Base-by-base conservation (phyloP, 2,113 vertebrate genomes). In the Cricetomys ansorgei region DNA sequence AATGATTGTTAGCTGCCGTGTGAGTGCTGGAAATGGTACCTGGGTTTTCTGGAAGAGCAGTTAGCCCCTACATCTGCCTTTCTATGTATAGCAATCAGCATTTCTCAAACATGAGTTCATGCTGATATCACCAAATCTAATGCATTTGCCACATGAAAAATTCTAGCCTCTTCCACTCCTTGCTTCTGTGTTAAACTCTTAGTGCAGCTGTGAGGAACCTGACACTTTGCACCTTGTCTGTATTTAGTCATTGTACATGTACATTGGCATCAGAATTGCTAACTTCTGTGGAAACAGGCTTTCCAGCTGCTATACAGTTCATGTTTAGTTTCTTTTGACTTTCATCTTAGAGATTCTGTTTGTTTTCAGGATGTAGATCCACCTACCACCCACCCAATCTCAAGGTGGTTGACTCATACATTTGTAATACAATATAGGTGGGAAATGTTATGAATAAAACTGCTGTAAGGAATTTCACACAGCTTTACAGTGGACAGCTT, bases 361-460 rank as follows among this genome's bases (percentile, higher is more conserved):
- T 37, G 55, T 62, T 92, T 89, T 59, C 83, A 64, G 12, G 10
- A 21, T 94, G 72, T 91, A 96, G 16, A 31, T 91, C 57, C 93
- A 45, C 23, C 31, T 76, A 62, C 19, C 72, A 50, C 40, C 23
- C 40, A 17, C 19, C 45, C 65, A 40, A 10, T 79, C 64, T 83
- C 12, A 69, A 73, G n/a, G 73, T 92, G 45, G 2, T 79, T 40
- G 45, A 88, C 90, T 94, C 8, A 27, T 91, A 40, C 17, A 59
- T 96, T 93, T 83, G 45, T 76, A 72, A 93, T 86, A 65, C 7
- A 95, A 19, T 57, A 40, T 55, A 72, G 7, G 19, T 64, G n/a
- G n/a, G n/a, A n/a, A 84, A 43, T 83, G 59, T 89, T 90, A 92
- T 73, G 50, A 75, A 16, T 75, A 89, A 80, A 92, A n/a, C 37